phyloP scores from a whole-genome alignment of 2,888 invertebrate species.

The Tetranychus truncatus region DNA sequence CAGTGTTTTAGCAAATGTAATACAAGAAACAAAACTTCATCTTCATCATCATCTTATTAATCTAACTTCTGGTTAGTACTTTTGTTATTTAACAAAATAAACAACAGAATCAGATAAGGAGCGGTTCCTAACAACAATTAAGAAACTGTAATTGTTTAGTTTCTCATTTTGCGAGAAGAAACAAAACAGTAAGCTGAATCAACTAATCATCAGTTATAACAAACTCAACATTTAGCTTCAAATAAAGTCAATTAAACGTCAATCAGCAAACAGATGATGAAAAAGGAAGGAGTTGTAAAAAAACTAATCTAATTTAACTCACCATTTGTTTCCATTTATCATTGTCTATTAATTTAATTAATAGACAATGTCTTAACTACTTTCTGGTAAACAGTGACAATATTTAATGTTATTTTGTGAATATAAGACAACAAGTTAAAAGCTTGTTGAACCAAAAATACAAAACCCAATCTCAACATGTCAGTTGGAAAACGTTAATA shows the following conservation, averaged over 20 bases:
- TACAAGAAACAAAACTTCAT: not conserved
- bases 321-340: too few species aligned
- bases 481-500: too few species aligned
- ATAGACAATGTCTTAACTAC: too few species aligned
- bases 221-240: not conserved
- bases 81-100: not conserved
- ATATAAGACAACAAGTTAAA: too few species aligned
- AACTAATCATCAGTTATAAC: not conserved
- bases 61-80: not conserved
- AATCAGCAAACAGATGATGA: not conserved
- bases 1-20: not conserved
- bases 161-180: not conserved
- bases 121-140: not conserved
- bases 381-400: too few species aligned
- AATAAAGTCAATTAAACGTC: not conserved
- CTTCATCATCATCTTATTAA: not conserved
- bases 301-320: too few species aligned
- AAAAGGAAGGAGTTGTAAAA: not conserved
- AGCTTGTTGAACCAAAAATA: too few species aligned
- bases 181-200: not conserved
- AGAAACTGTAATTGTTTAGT: conserved; percentile 1
- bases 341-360: too few species aligned
- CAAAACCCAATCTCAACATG: too few species aligned
- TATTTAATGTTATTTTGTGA: too few species aligned
- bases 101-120: not conserved